Percentiles rank a stretch among this genome's conserved stretches.
Conservation (phyloP, 2,888 invertebrate species). For the Epistrophe eligans region DNA sequence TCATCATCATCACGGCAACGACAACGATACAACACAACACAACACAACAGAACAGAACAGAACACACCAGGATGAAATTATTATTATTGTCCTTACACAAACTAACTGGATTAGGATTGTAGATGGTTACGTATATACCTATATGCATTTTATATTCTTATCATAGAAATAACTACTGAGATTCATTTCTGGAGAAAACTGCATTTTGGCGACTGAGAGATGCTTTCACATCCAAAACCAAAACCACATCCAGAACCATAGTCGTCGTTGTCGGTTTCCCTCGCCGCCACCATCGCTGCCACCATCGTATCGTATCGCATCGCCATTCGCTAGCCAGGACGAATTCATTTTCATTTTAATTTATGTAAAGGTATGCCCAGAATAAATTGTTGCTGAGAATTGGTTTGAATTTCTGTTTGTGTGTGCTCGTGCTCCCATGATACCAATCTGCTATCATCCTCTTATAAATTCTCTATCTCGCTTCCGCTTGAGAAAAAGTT, state of each 20-base stretch:
- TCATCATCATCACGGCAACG: constrained; percentile 41
- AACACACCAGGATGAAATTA: constrained; percentile 40
- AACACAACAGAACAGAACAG: background rate
- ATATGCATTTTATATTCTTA: constrained; percentile 16
- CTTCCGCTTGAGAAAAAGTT: constrained; percentile 46
- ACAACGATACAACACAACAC: constrained; percentile 43
- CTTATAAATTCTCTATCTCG: too few species aligned
- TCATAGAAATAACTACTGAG: constrained; percentile 12
- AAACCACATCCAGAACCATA: constrained; percentile 3
- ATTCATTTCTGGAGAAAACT: constrained; percentile 28
- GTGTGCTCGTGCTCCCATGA: constrained; percentile 12
- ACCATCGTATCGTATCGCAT: background rate
- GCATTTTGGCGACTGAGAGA: constrained; percentile 37
- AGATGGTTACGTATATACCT: background rate
- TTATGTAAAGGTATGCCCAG: constrained; percentile 73
- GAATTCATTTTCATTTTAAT: constrained; percentile 73
- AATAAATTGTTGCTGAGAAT: constrained; percentile 60
- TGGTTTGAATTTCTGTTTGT: constrained; percentile 27
- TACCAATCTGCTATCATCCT: background rate
- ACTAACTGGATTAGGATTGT: constrained; percentile 30
- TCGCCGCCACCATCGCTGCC: background rate
- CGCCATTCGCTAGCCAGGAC: constrained; percentile 12
- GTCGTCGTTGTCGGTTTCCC: background rate
- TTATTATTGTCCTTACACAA: constrained; percentile 37
- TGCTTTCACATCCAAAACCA: constrained; percentile 7